Evolutionary conservation across 2,888 invertebrate species (phyloP), one percentile per base, ranked within the genome.

Genomic region (Marronus borbonicus): DNA sequence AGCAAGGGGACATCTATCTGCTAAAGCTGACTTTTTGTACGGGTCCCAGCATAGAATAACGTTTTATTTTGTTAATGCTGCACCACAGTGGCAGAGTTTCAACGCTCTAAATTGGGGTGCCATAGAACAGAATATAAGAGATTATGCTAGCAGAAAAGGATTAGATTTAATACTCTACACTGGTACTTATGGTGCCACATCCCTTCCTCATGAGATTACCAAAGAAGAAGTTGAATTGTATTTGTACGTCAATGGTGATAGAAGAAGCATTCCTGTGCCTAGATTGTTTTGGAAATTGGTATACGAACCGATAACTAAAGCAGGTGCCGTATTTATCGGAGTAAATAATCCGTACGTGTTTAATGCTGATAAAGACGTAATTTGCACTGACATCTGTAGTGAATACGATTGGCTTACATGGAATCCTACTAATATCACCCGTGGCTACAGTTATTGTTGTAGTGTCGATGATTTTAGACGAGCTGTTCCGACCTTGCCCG

Each of bases 11-110:
- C 82, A 82, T 72, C 14, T 93, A 64, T 87, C 90, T 0, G 92
- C 93, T 1, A 93, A 91, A 84, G 90, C 90, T 14, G 93, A 93
- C 85, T 92, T 90, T 81, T 88, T 93, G 31, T 92, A 90, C 81
- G 92, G 91, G 0, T 87, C 90, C 5, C 91, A 91, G 60, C 92
- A 93, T 82, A 87, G 89, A 0, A 86, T 92, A 0, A 91, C 92
- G 0, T 93, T 93, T 86, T 92, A 91, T 85, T 93, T 91, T 83
- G 87, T 93, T 68, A 94, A 94, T 83, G 90, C 90, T 0, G 92
- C 92, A 0, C 93, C 93, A 0, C 94, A 94, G 81, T 94, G 93
- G 93, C 92, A 92, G 82, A 87, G 86, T 2, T 91, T 93, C 83
- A 93, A 93, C 83, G 90, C 86, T 0, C 90, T 90, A 14, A 92